Percentiles rank a stretch among this genome's conserved stretches.
phyloP scores from a whole-genome alignment of 1,140 invertebrate species.

The Psix sp. region DNA sequence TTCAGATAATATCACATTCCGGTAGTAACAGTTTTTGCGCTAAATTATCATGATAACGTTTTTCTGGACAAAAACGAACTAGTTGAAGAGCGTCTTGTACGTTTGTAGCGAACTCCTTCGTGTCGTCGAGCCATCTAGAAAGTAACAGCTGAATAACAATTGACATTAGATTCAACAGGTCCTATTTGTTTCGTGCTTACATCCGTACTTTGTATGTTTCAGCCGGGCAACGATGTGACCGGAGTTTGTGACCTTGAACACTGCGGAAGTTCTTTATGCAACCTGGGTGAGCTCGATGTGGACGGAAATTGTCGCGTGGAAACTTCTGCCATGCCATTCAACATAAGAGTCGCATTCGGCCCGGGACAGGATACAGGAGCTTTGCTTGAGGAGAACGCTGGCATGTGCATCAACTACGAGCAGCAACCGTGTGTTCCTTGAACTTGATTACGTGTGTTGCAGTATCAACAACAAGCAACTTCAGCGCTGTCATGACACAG shows the following conservation, averaged over 20 bases:
- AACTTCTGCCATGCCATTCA: slow-evolving; percentile 86
- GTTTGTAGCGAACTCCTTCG: not conserved
- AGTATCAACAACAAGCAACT: slow-evolving; percentile 23
- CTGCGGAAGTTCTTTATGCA: slow-evolving; percentile 85
- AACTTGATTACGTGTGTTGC: slow-evolving; percentile 41
- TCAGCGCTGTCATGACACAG: slow-evolving; percentile 34
- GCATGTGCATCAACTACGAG: slow-evolving; percentile 85
- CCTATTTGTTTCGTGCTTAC: slow-evolving; percentile 28
- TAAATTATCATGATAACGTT: too few relatives aligned
- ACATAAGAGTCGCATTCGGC: slow-evolving; percentile 86
- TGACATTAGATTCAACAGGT: slow-evolving; percentile 52
- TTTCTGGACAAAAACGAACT: not conserved
- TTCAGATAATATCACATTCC: too few relatives aligned
- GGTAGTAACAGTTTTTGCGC: too few relatives aligned
- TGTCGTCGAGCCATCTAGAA: not conserved
- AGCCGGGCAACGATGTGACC: slow-evolving; percentile 78
- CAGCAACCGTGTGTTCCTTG: slow-evolving; percentile 81
- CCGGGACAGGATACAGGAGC: slow-evolving; percentile 79
- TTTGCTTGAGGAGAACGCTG: slow-evolving; percentile 87
- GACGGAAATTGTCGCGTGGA: slow-evolving; percentile 82
- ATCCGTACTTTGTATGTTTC: slow-evolving; percentile 49
- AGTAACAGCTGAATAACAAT: slow-evolving; percentile 31
- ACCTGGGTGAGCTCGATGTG: slow-evolving; percentile 75
- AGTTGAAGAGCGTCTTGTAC: too few relatives aligned
- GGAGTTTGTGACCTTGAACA: slow-evolving; percentile 85